Evolutionary conservation across 2,797 vertebrate genomes (phyloP), one percentile per base, ranked within the genome.

Genomic region (Rhinichthys osculus): DNA sequence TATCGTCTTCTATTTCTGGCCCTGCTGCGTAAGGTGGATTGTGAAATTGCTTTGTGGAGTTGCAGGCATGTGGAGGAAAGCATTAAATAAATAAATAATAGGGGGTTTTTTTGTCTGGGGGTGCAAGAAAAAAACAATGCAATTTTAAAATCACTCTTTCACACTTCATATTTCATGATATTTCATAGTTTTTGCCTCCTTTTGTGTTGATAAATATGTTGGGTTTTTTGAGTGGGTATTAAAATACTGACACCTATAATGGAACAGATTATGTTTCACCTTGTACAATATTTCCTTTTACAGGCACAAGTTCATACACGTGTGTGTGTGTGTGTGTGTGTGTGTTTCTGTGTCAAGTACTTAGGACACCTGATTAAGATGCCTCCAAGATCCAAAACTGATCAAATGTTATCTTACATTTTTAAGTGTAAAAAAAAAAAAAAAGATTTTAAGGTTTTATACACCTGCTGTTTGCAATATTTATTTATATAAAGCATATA

Each of bases 31-130:
- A 62, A 82, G 80, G 85, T 86, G 73, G 27, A 59, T 35, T 38
- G 9, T 74, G 73, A 81, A 50, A 72, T 84, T 84, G 71, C 52
- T 83, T 72, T 74, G 70, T 62, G 27, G n/a, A 30, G 70, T 44
- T 44, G 40, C 57, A 83, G 57, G 64, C 42, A 67, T 69, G 78
- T 17, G 47, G 79, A 69, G 19, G 33, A 52, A 81, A 79, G 77
- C 33, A 35, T 69, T 52, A 64, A 47, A 50, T 83, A 50, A 83
- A 66, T 66, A 66, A 17, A 44, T 64, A 79, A 30, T 64, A 19
- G 9, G 11, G 7, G 13, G 8, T 42, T 27, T 73, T 35, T 33
- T 23, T 64, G 42, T 47, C 62, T 72, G 6, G 0, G 54, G 40
- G 16, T 27, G 52, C 35, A 42, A 11, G 30, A 54, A 59, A 59